Evolutionary conservation across 2,888 invertebrate genomes (phyloP).

Genomic region (Eulithis testata): DNA sequence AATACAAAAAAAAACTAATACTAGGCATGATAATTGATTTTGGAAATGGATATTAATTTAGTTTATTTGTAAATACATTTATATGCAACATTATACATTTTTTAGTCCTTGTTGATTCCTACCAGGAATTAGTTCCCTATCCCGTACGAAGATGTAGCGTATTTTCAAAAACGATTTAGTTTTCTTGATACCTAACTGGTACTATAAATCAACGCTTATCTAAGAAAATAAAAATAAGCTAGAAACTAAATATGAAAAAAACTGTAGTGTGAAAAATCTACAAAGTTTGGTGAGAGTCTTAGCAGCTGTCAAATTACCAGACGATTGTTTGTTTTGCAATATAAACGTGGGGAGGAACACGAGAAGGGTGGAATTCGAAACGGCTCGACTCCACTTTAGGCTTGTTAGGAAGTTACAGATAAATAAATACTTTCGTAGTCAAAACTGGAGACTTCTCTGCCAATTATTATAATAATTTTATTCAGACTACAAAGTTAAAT

Average conservation of each 20-base stretch:
- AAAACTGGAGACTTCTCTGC: background rate
- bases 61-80: constrained; percentile 3
- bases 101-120: no score
- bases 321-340: constrained; percentile 29
- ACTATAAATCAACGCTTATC: no score
- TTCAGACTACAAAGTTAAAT: background rate
- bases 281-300: constrained; percentile 10
- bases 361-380: constrained; percentile 30
- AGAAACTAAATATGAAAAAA: background rate
- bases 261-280: background rate
- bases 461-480: background rate
- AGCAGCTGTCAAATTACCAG: constrained; percentile 20
- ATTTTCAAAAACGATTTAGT: no score
- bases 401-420: constrained; percentile 11
- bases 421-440: background rate
- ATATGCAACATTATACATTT: background rate
- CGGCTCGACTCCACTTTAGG: constrained; percentile 9
- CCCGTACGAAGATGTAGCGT: no score
- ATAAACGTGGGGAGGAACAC: constrained; percentile 18
- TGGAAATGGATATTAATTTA: constrained; percentile 9
- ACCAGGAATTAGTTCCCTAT: no score
- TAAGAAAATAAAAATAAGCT: no score
- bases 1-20: background rate
- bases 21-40: background rate
- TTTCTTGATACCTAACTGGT: no score